Base-by-base conservation (phyloP, 2,797 vertebrate species). In the Artibeus lituratus region DNA sequence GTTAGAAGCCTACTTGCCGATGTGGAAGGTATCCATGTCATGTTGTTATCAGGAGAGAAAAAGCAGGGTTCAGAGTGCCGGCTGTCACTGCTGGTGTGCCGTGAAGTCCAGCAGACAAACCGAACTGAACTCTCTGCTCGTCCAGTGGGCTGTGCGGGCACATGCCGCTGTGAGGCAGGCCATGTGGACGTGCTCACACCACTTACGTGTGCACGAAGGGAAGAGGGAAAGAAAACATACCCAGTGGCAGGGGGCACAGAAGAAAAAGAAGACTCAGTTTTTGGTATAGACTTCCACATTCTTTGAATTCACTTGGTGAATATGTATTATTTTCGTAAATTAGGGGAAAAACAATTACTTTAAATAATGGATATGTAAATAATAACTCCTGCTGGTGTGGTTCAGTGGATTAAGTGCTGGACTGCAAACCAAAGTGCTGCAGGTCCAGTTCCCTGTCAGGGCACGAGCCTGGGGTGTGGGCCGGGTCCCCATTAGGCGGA, bases 301-400 rank as follows among this genome's bases (percentile, higher is more conserved):
- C 76, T 72, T 94, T 83, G 44, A 88, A 85, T 83, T 37, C 18
- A 69, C 59, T 77, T 81, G 5, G 5, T 77, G 10, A 37, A 0
- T 59, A 53, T 76, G 19, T 37, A 57, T 62, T 69, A 73, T 51
- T 44, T 92, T 92, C 73, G 2, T 62, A 84, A 94, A 53, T 95
- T 92, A 83, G 86, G 32, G 14, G 8, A 32, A 76, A 90, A 65
- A 39, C 0, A 10, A 32, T 29, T 6, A 32, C 4, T 72, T 0
- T 7, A 76, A 81, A 57, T 81, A 55, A 49, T 62, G 44, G 15
- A 10, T 22, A 32, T 18, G 8, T 81, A 90, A 32, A 21, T 74
- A 77, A 69, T 47, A 83, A 44, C 44, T 86, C 26, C 82, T 2
- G 57, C 57, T 59, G 57, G 57, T 29, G 11, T 59, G 26, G 11